Conservation (phyloP, 1,140 invertebrate genomes). For the Tenebrio molitor region DNA sequence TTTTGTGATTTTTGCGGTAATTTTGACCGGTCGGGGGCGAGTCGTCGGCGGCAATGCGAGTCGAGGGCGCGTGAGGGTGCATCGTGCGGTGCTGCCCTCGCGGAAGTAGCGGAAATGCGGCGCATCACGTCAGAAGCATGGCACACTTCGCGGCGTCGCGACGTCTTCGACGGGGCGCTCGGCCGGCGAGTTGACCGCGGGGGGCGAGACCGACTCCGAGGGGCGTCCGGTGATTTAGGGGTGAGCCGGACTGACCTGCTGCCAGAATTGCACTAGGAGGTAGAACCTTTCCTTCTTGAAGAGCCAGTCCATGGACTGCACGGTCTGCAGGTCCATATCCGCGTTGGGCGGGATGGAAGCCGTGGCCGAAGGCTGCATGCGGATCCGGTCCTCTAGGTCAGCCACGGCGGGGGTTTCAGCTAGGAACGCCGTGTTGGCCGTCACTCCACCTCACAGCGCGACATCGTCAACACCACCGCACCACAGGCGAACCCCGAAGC, state of each 20-base stretch:
- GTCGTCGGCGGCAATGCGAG: no score
- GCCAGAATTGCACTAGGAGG: slow-evolving; percentile 92
- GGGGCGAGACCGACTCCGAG: no score
- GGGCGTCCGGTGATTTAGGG: no score
- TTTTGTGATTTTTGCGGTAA: no score
- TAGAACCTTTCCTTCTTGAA: slow-evolving; percentile 95
- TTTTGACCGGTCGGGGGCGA: no score
- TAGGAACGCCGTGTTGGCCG: slow-evolving; percentile 53
- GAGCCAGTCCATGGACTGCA: slow-evolving; percentile 95
- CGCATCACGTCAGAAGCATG: slow-evolving; percentile 15
- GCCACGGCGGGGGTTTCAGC: slow-evolving; percentile 59
- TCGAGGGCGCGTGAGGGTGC: slow-evolving; percentile 13
- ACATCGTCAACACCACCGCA: no score
- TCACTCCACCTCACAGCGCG: slow-evolving; percentile 13
- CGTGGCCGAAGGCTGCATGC: slow-evolving; percentile 78
- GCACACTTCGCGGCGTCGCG: slow-evolving; percentile 27
- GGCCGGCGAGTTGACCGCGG: no score
- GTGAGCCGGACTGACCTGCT: slow-evolving; percentile 82
- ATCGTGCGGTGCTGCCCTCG: slow-evolving; percentile 27
- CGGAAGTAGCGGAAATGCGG: slow-evolving; percentile 6
- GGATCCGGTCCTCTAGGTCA: slow-evolving; percentile 67
- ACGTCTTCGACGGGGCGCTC: no score
- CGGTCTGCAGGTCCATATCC: slow-evolving; percentile 86
- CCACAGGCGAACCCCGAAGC: no score
- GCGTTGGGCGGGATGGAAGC: slow-evolving; percentile 69